Conservation (phyloP, 2,888 invertebrate species). For the Caenorhabditis sp. region DNA sequence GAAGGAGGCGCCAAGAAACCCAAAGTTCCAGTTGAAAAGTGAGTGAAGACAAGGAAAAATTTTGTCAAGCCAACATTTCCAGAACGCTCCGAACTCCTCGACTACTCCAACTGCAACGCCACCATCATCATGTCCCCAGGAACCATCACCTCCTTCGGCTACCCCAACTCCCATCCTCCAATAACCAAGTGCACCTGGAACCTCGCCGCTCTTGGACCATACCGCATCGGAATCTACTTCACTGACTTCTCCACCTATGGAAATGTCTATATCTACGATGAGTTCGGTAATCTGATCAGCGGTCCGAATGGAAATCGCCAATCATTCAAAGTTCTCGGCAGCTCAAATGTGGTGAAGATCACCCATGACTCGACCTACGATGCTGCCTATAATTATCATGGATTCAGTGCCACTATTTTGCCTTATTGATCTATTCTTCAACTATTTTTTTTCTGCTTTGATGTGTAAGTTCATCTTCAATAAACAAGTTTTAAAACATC, state of each 20-base stretch:
- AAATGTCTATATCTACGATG: constrained; percentile 4
- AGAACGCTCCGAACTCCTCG: constrained; percentile 5
- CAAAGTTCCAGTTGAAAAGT: neutral
- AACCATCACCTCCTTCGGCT: constrained; percentile 23
- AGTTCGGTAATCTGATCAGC: neutral
- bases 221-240: constrained; percentile 36
- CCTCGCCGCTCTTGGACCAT: constrained; percentile 13
- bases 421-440: too few species aligned
- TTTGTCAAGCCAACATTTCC: neutral
- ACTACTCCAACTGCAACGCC: constrained; percentile 46
- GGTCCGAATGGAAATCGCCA: neutral
- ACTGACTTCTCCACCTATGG: constrained; percentile 1
- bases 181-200: constrained; percentile 19
- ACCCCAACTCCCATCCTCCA: constrained; percentile 14
- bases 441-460: too few species aligned
- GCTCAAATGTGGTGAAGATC: neutral
- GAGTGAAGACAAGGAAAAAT: neutral
- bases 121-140: constrained; percentile 43
- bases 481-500: too few species aligned
- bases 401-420: neutral
- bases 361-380: constrained; percentile 1
- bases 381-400: neutral
- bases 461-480: too few species aligned
- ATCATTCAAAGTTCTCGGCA: neutral
- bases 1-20: neutral